A percentile compares a stretch with the other conserved stretches of the same genome.
phyloP scores from a whole-genome alignment of 2,113 vertebrate species.

The Salvelinus sp. region DNA sequence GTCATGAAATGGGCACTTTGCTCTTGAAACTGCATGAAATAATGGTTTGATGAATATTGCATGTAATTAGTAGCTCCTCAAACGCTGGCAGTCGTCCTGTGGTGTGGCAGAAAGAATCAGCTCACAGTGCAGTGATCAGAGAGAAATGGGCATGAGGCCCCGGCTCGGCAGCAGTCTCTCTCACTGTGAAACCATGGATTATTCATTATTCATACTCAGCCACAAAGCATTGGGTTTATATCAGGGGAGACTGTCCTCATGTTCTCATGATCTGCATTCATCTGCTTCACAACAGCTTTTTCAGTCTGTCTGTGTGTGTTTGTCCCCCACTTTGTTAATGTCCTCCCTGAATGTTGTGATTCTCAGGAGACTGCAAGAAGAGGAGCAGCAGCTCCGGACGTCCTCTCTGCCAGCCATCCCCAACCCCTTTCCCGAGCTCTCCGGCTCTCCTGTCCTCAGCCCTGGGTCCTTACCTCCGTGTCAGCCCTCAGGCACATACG shows the following conservation, averaged over 20 bases:
- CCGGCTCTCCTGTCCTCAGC: conserved; percentile 83
- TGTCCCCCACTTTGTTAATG: background rate
- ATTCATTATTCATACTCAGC: conserved; percentile 19
- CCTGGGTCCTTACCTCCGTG: conserved; percentile 87
- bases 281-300: background rate
- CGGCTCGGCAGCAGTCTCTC: conserved; percentile 12
- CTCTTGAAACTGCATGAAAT: background rate
- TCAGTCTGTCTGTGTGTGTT: background rate
- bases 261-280: background rate
- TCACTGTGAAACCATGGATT: conserved; percentile 39
- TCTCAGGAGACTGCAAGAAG: conserved; percentile 87
- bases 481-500: conserved; percentile 82
- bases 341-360: background rate
- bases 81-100: conserved; percentile 51
- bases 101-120: conserved; percentile 45
- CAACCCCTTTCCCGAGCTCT: conserved; percentile 95
- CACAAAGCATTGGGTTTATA: background rate
- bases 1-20: background rate
- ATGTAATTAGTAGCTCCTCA: conserved; percentile 45
- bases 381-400: conserved; percentile 88
- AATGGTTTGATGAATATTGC: conserved; percentile 58
- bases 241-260: background rate
- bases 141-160: conserved; percentile 63
- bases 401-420: conserved; percentile 96
- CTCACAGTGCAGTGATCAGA: conserved; percentile 68